A percentile compares a stretch with the other conserved stretches of the same genome.
Evolutionary conservation across 2,888 invertebrate species (phyloP).

Genomic region (Tineola bisselliella): DNA sequence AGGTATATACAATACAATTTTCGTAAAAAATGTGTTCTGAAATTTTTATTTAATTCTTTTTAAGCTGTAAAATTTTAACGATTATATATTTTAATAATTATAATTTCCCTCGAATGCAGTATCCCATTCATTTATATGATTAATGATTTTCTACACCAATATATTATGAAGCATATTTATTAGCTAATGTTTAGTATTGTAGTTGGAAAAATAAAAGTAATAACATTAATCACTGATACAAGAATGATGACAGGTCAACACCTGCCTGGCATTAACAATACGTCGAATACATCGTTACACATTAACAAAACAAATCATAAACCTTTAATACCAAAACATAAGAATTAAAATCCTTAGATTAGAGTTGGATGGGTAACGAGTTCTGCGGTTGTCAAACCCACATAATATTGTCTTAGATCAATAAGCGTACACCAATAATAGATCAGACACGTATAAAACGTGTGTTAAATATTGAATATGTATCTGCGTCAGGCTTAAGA

Average conservation of each 20-base stretch:
- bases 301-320: background rate
- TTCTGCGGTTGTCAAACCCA: background rate
- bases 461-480: background rate
- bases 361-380: background rate
- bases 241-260: constrained; percentile 4
- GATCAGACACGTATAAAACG: background rate
- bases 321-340: background rate
- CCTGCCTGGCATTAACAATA: background rate
- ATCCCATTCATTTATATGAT: too few relatives aligned
- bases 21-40: too few relatives aligned
- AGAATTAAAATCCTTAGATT: background rate
- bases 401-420: constrained; percentile 8
- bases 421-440: constrained; percentile 6
- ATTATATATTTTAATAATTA: too few relatives aligned
- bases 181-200: background rate
- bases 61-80: too few relatives aligned
- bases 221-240: constrained; percentile 6
- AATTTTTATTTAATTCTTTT: too few relatives aligned
- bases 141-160: too few relatives aligned
- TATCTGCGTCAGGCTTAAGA: background rate
- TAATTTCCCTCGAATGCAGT: too few relatives aligned
- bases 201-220: background rate
- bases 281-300: background rate
- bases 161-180: too few relatives aligned
- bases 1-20: too few relatives aligned